phyloP scores from a whole-genome alignment of 2,888 invertebrate genomes.

The Xestoiulus laeticollis region DNA sequence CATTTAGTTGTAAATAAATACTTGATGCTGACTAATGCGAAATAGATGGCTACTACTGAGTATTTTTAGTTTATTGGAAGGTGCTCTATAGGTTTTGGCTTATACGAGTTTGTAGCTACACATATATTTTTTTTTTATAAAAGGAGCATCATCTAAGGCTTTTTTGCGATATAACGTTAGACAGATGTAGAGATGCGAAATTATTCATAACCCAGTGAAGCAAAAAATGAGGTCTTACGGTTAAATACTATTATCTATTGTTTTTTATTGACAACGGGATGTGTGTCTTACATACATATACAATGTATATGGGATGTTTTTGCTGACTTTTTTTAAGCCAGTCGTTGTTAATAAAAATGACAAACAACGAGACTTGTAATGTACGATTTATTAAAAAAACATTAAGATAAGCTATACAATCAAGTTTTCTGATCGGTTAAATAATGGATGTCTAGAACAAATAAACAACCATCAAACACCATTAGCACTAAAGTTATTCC shows the following conservation, averaged over 20 bases:
- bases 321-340: not conserved
- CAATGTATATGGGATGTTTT: not conserved
- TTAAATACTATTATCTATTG: not conserved
- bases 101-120: not conserved
- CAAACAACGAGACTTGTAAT: not conserved
- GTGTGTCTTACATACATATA: not conserved
- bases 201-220: not conserved
- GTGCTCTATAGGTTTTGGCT: not conserved
- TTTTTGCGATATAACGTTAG: not conserved
- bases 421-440: not conserved
- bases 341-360: not conserved
- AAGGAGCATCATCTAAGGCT: not conserved
- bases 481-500: not conserved
- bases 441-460: not conserved
- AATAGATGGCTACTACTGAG: not conserved
- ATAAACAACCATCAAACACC: not conserved
- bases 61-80: not conserved
- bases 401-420: not conserved
- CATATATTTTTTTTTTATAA: not conserved
- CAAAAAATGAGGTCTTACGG: not conserved
- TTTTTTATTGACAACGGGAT: not conserved
- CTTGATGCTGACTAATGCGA: not conserved
- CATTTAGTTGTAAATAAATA: slow-evolving; percentile 1
- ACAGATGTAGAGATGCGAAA: not conserved
- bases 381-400: not conserved